These are phyloP conservation scores for Lasioglossum pauxillum DNA, from an alignment of 2,888 invertebrate species.

Conservation along the genomic window DNA sequence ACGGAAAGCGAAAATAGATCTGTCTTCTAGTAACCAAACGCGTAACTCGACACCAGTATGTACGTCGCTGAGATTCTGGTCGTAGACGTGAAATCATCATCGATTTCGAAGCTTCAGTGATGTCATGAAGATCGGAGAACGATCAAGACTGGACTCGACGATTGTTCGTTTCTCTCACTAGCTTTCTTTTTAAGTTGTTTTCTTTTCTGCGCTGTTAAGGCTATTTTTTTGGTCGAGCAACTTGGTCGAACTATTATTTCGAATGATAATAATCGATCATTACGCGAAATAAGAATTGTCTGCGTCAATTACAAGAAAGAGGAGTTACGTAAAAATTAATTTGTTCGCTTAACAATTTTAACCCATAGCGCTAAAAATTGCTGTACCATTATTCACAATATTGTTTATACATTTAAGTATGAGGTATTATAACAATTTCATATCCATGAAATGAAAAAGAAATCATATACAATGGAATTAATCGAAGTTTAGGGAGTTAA, in stretches of 20 bases:
- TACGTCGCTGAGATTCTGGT: background rate
- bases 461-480: too few relatives aligned
- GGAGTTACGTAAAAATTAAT: too few relatives aligned
- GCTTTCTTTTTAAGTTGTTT: background rate
- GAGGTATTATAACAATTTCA: too few relatives aligned
- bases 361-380: too few relatives aligned
- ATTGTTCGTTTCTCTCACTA: background rate
- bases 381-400: too few relatives aligned
- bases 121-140: background rate
- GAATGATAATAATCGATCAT: background rate
- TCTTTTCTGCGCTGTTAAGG: background rate
- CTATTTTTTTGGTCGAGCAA: background rate
- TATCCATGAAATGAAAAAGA: too few relatives aligned
- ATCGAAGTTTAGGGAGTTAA: too few relatives aligned
- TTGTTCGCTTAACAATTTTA: too few relatives aligned
- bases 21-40: constrained; percentile 48
- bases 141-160: background rate
- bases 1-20: constrained; percentile 70
- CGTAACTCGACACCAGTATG: constrained; percentile 45
- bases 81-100: background rate
- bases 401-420: too few relatives aligned
- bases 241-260: background rate
- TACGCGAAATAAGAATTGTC: too few relatives aligned
- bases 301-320: too few relatives aligned
- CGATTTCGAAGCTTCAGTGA: background rate